These are phyloP conservation scores for Hippocampus abdominalis DNA, from an alignment of 2,113 vertebrate species.

Conservation along the genomic window DNA sequence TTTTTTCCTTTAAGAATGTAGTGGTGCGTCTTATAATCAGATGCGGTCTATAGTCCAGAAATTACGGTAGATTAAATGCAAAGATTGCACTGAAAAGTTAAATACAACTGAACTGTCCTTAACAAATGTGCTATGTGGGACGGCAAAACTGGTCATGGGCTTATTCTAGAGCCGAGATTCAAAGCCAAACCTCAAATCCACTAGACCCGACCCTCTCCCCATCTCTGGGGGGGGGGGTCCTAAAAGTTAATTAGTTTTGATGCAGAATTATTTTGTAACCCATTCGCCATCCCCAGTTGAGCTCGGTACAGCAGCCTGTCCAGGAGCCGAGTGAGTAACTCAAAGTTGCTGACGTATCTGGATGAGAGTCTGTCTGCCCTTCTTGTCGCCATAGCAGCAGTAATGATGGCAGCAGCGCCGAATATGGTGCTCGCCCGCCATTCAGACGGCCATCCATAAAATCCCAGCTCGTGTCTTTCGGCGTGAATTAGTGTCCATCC, in stretches of 20 bases:
- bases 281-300: conserved; percentile 34
- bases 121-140: too few species aligned
- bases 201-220: neutral
- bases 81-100: too few species aligned
- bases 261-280: conserved; percentile 50
- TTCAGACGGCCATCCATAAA: conserved; percentile 62
- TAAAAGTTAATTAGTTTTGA: conserved; percentile 8
- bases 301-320: conserved; percentile 33
- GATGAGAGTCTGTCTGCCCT: conserved; percentile 62
- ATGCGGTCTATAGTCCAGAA: too few species aligned
- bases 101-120: too few species aligned
- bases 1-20: too few species aligned
- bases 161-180: too few species aligned
- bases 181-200: too few species aligned
- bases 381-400: conserved; percentile 57
- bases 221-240: neutral
- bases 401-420: conserved; percentile 67
- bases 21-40: too few species aligned
- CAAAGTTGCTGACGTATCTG: conserved; percentile 64
- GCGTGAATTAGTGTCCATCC: conserved; percentile 68
- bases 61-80: too few species aligned
- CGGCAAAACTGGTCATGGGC: too few species aligned
- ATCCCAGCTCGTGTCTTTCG: conserved; percentile 64
- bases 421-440: conserved; percentile 58
- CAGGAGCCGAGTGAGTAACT: conserved; percentile 61